Percentiles rank a stretch among this genome's conserved stretches.
Evolutionary conservation across 1,140 invertebrate genomes (phyloP).

Genomic region (Trichogramma pretiosum): DNA sequence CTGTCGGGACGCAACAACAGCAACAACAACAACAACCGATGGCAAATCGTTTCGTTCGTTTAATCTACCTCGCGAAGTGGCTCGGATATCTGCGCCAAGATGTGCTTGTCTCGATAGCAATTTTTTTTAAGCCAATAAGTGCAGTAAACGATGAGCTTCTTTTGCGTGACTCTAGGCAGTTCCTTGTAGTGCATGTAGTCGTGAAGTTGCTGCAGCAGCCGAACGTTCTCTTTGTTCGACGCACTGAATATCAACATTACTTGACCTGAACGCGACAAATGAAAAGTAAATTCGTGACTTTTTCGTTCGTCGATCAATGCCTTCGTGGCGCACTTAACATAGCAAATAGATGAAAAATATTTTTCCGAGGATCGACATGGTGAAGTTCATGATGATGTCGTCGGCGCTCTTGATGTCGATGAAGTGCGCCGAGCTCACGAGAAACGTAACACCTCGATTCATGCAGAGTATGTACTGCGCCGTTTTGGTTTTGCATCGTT

Average conservation of each 20-base stretch:
- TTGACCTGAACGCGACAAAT: background rate
- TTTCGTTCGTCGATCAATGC: too few species aligned
- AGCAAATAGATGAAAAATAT: conserved; percentile 34
- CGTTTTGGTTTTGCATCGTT: conserved; percentile 18
- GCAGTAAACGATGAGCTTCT: conserved; percentile 29
- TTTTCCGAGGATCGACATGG: conserved; percentile 30
- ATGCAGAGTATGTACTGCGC: conserved; percentile 31
- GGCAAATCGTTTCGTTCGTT: background rate
- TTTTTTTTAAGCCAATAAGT: conserved; percentile 40
- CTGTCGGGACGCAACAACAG: conserved; percentile 19
- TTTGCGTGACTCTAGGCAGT: conserved; percentile 26
- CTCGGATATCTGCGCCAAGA: conserved; percentile 40
- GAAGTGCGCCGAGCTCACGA: conserved; percentile 31
- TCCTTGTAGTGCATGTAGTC: conserved; percentile 35
- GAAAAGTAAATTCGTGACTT: background rate
- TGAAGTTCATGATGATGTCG: conserved; percentile 33
- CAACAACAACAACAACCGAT: conserved; percentile 5
- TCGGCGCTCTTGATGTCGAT: conserved; percentile 26
- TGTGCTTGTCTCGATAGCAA: conserved; percentile 39
- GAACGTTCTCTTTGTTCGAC: conserved; percentile 24
- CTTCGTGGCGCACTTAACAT: conserved; percentile 26
- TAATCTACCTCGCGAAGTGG: conserved; percentile 32
- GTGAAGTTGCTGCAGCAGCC: conserved; percentile 29
- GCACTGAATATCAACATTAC: conserved; percentile 25
- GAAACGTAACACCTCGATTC: conserved; percentile 31